Percentiles rank a stretch among this genome's conserved stretches.
Evolutionary conservation across 2,888 invertebrate species (phyloP).

Genomic region (Nemurella pictetii): DNA sequence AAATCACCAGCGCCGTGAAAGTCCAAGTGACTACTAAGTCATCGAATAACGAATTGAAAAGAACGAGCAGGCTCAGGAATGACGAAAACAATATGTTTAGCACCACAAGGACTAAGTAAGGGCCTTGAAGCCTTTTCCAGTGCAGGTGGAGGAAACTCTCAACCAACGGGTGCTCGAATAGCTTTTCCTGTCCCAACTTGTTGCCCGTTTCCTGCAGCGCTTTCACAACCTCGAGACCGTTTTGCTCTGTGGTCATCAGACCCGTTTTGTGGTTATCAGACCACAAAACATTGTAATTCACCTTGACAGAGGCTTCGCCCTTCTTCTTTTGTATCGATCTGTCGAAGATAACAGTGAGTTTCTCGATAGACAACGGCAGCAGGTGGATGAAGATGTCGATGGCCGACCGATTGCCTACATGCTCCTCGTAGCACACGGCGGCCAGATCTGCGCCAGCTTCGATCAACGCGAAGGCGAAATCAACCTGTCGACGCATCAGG

Average conservation of each 20-base stretch:
- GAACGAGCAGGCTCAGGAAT: background rate
- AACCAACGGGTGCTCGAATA: background rate
- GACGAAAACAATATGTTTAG: background rate
- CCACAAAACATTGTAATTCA: background rate
- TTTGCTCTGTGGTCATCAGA: background rate
- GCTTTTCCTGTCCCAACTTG: background rate
- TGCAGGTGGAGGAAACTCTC: background rate
- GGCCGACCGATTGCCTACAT: background rate
- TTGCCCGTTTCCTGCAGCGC: background rate
- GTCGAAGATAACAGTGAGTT: background rate
- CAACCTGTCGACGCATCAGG: background rate
- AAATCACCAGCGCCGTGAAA: background rate
- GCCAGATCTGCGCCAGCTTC: background rate
- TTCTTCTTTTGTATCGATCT: background rate
- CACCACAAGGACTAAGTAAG: background rate
- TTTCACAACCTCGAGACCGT: background rate
- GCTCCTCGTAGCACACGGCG: background rate
- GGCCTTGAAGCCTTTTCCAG: background rate
- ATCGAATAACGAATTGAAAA: background rate
- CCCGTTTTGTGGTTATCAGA: background rate
- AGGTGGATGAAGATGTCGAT: background rate
- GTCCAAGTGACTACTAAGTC: background rate
- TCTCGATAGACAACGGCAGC: background rate
- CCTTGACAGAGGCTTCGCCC: background rate
- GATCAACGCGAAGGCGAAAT: background rate